Evolutionary conservation across 1,140 invertebrate species (phyloP), one percentile per base, ranked within the genome.

Genomic region (Neotoxoptera formosana): DNA sequence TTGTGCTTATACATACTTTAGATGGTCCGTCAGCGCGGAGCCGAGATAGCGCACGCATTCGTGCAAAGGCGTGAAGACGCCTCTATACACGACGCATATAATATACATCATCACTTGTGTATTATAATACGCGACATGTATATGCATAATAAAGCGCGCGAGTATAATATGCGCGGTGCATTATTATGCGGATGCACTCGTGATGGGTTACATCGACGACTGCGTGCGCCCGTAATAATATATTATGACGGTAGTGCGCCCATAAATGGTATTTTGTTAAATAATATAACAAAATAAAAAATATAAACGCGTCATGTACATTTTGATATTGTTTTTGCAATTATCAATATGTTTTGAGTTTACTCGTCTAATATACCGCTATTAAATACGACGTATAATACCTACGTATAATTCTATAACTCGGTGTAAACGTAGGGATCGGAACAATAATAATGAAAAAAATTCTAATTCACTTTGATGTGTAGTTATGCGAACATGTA

Each of bases 11-110:
- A n/a, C n/a, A 41, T 41, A 84, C 83, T 84, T 45, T 84, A 84
- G 83, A 84, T 84, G 23, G 83, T 45, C 36, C 36, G 36, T 84
- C 83, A 41, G 23, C 83, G 14, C 21, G 36, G 83, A 41, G 21
- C 36, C 23, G 36, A 84, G 83, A 84, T 84, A 84, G 36, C 83
- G 83, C 83, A 84, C 83, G 41, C 83, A 84, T 84, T 84, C 34
- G n/a, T 83, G 83, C 83, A 41, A 45, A 84, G 83, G 41, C 83
- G 83, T 84, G 83, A 84, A 84, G 83, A 41, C n/a, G n/a, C 36
- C 21, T 25, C 83, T 25, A 83, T 83, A 83, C 4, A 41, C 36
- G 34, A 41, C 36, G 34, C 34, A 83, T 76, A 76, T n/a, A n/a
- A n/a, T n/a, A 76, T 76, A 76, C 23, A 60, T 60, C 60, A 76